Evolutionary conservation across 2,888 invertebrate species (phyloP), one percentile per base, ranked within the genome.

Genomic region (Caenorhabditis sp.): DNA sequence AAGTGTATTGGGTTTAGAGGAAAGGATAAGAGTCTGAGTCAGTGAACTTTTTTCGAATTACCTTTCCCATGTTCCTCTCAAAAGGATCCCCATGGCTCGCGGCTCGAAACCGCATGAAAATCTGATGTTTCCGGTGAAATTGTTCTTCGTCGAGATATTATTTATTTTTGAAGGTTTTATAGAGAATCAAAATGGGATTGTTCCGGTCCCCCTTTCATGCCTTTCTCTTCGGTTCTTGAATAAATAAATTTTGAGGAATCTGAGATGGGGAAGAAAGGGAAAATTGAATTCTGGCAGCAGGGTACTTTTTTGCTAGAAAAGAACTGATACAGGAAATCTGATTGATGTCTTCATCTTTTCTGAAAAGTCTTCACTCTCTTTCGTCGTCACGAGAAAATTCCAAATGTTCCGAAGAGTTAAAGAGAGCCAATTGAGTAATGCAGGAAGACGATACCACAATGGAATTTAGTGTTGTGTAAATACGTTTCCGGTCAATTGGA

Each of bases 371-470:
- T 41, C 2, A 38, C 54, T 38, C 26, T 22, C 31, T 47, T 14
- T 22, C n/a, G 16, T 63, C 49, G 28, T 24, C 38, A 38, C 12
- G 8, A 47, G 19, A 73, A 49, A 22, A 51, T 14, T 24, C n/a
- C 3, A 28, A 70, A 24, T n/a, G 74, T 49, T 59, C 51, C 47
- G 19, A 49, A 49, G 28, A 54, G 68, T 68, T 74, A 74, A 74
- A 51, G 74, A 74, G 74, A 51, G 64, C 54, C 74, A 74, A 74
- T 74, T 74, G 74, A 74, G 51, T 63, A 24, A 74, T 64, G 69
- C 59, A 76, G 76, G 76, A 76, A 76, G 76, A 68, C 58, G 76
- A 69, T 51, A 59, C 59, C 76, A 76, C 76, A 76, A 76, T 76
- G 76, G 76, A 76, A 69, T 76, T 76, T 76, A 59, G 72, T 47